Evolutionary conservation across 2,888 invertebrate species (phyloP).

Genomic region (Epistrophe grossulariae): DNA sequence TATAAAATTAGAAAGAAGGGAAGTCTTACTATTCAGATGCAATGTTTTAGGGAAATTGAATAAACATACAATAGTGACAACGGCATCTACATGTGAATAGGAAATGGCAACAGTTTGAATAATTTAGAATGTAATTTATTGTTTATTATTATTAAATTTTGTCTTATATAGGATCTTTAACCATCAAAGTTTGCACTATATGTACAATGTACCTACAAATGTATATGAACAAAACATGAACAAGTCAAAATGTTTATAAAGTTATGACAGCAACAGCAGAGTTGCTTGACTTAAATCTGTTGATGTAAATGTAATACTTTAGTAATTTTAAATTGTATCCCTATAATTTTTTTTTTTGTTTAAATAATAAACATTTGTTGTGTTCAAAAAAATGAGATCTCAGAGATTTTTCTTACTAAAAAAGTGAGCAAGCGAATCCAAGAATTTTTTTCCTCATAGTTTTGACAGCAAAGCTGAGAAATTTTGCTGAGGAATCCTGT

Average conservation of each 20-base stretch:
- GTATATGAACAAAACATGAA: not conserved
- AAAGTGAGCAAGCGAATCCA: no score
- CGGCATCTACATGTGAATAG: not conserved
- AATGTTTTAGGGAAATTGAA: constrained; percentile 17
- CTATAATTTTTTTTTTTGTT: no score
- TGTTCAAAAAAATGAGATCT: no score
- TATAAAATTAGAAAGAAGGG: constrained; percentile 9
- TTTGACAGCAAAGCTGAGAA: no score
- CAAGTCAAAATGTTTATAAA: not conserved
- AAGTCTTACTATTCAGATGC: not conserved
- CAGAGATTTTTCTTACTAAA: no score
- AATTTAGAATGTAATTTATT: not conserved
- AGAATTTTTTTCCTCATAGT: no score
- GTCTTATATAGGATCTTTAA: not conserved
- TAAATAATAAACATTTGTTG: no score
- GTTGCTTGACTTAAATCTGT: not conserved
- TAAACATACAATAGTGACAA: constrained; percentile 22
- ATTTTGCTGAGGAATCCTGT: no score
- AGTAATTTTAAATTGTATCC: no score
- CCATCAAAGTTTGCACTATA: not conserved
- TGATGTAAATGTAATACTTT: not conserved
- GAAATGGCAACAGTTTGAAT: not conserved
- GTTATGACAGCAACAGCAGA: not conserved
- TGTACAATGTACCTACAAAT: not conserved
- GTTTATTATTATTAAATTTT: constrained; percentile 2